phyloP scores from a whole-genome alignment of 2,888 invertebrate genomes.

The Macrostomum cliftonense region DNA sequence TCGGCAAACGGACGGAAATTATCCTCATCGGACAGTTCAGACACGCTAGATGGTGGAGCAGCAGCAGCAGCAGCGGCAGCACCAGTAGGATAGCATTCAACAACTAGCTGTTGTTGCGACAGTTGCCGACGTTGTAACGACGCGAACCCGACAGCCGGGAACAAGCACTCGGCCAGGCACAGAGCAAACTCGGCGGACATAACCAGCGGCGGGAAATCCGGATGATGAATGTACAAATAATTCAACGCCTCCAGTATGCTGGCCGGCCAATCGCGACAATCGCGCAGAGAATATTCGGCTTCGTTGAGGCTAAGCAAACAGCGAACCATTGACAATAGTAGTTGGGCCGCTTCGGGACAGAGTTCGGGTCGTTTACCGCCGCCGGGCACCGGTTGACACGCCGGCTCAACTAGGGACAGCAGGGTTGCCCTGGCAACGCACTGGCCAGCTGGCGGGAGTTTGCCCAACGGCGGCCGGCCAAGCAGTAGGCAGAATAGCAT shows the following conservation, averaged over 20 bases:
- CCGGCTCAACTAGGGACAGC: no score
- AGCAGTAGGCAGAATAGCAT: no score
- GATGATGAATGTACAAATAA: conserved; percentile 80
- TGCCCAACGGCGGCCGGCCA: no score
- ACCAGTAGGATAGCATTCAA: not conserved
- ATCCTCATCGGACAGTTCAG: no score
- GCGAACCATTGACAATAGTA: conserved; percentile 64
- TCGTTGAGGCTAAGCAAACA: conserved; percentile 40
- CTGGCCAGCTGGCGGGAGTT: no score
- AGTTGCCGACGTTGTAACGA: not conserved
- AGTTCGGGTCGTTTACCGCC: conserved; percentile 36
- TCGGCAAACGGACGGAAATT: conserved; percentile 2
- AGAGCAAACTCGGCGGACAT: conserved; percentile 73
- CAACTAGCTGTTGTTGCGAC: not conserved
- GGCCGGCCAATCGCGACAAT: conserved; percentile 34
- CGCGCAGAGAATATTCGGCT: no score
- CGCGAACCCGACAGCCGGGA: conserved; percentile 44
- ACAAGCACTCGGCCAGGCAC: conserved; percentile 64
- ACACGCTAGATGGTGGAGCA: no score
- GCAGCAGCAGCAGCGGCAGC: conserved; percentile 2
- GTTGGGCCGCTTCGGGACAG: conserved; percentile 74
- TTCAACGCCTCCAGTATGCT: conserved; percentile 57
- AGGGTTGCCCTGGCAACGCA: no score
- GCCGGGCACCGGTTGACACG: no score
- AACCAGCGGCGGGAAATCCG: conserved; percentile 74